phyloP scores from a whole-genome alignment of 2,888 invertebrate species.

The Trissonchulus latispiculum region DNA sequence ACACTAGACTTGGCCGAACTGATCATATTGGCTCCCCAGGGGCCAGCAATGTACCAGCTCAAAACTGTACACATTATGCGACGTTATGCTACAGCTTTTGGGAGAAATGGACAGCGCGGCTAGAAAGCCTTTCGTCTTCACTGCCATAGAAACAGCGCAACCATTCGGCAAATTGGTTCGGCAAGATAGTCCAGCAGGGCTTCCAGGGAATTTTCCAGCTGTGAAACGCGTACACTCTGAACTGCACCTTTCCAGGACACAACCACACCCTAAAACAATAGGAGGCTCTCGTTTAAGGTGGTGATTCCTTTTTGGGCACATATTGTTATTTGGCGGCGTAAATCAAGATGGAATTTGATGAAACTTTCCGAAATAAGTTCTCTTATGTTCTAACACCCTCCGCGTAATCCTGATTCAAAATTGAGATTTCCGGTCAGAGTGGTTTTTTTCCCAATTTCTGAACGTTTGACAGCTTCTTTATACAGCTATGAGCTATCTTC shows the following conservation, averaged over 20 bases:
- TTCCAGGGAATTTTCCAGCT: slow-evolving; percentile 37
- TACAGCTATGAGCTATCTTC: no score
- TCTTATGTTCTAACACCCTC: no score
- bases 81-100: slow-evolving; percentile 13
- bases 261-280: slow-evolving; percentile 29
- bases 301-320: no score
- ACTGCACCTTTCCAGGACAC: slow-evolving; percentile 35
- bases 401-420: no score
- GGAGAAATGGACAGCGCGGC: background rate
- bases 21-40: slow-evolving; percentile 33
- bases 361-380: no score
- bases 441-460: no score
- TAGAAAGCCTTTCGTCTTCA: slow-evolving; percentile 20
- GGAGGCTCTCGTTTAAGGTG: no score
- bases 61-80: slow-evolving; percentile 21
- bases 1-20: slow-evolving; percentile 34
- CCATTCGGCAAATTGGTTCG: slow-evolving; percentile 33
- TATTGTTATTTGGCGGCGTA: no score
- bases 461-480: no score
- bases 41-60: slow-evolving; percentile 33
- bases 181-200: slow-evolving; percentile 35
- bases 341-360: no score
- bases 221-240: slow-evolving; percentile 32
- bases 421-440: no score
- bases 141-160: slow-evolving; percentile 37